Evolutionary conservation across 2,797 vertebrate genomes (phyloP).

Genomic region (Margarornis squamiger): DNA sequence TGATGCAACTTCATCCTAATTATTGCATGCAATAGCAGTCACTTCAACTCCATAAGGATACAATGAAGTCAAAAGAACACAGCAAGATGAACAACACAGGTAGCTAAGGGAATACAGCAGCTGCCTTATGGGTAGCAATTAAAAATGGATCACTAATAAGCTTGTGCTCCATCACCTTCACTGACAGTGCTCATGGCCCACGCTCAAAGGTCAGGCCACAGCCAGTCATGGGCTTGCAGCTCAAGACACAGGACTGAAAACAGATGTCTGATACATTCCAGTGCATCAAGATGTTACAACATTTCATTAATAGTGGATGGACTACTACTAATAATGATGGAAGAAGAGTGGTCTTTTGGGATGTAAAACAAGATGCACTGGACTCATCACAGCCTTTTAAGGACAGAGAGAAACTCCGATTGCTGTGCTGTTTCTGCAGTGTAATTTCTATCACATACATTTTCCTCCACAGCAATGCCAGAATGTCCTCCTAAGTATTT

Average conservation of each 20-base stretch:
- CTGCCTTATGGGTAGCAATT: not conserved
- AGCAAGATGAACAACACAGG: not conserved
- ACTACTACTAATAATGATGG: not conserved
- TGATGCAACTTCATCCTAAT: not conserved
- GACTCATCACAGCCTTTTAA: not conserved
- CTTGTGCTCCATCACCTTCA: not conserved
- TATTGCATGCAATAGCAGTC: not conserved
- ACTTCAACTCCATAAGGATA: not conserved
- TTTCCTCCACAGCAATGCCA: not conserved
- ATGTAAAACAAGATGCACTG: not conserved
- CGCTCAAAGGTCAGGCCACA: not conserved
- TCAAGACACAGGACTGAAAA: not conserved
- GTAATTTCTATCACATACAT: not conserved
- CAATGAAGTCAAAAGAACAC: not conserved
- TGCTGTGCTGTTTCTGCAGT: not conserved
- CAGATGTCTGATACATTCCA: not conserved
- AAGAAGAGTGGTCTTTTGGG: not conserved
- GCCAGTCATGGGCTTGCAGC: not conserved
- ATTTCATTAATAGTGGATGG: not conserved
- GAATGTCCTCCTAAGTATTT: not conserved
- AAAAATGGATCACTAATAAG: not conserved
- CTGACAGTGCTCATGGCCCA: not conserved
- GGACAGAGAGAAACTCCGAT: not conserved
- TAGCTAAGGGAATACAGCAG: not conserved
- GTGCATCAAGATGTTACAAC: not conserved